phyloP scores from a whole-genome alignment of 2,888 invertebrate species.

The Drosophila parthenogenetica region DNA sequence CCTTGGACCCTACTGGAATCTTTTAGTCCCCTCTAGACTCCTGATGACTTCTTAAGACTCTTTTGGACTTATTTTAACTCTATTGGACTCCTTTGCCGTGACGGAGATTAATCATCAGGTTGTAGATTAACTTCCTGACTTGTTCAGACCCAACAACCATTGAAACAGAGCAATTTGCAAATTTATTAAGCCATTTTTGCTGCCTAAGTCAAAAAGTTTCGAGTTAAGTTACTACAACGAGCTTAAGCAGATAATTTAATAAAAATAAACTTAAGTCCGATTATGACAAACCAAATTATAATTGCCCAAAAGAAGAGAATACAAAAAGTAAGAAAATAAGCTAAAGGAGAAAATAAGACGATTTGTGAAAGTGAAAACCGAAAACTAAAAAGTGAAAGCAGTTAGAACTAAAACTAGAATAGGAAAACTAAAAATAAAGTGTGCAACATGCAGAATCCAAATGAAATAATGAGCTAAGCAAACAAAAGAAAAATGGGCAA shows the following conservation, averaged over 20 bases:
- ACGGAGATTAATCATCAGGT: too few species aligned
- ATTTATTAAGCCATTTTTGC: too few species aligned
- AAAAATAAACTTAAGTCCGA: background rate
- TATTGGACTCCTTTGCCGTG: too few species aligned
- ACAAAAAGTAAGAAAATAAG: constrained; percentile 1
- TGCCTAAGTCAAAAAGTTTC: too few species aligned
- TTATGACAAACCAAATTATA: constrained; percentile 9
- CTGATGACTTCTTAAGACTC: too few species aligned
- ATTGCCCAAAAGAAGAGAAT: constrained; percentile 2
- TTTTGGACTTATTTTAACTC: too few species aligned
- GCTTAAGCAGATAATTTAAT: background rate
- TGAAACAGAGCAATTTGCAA: too few species aligned
- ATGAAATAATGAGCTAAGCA: constrained; percentile 14
- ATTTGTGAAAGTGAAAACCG: constrained; percentile 14
- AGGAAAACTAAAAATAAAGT: background rate
- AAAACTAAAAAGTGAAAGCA: constrained; percentile 10
- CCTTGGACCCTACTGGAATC: too few species aligned
- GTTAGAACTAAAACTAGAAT: background rate
- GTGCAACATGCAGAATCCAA: constrained; percentile 29
- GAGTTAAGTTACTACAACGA: background rate
- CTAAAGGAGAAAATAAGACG: constrained; percentile 18
- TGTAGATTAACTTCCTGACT: too few species aligned
- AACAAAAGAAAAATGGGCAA: constrained; percentile 14
- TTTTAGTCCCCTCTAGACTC: too few species aligned
- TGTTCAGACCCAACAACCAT: too few species aligned